Base-by-base conservation (phyloP, 2,797 vertebrate species). In the Sebastes wilsoni region DNA sequence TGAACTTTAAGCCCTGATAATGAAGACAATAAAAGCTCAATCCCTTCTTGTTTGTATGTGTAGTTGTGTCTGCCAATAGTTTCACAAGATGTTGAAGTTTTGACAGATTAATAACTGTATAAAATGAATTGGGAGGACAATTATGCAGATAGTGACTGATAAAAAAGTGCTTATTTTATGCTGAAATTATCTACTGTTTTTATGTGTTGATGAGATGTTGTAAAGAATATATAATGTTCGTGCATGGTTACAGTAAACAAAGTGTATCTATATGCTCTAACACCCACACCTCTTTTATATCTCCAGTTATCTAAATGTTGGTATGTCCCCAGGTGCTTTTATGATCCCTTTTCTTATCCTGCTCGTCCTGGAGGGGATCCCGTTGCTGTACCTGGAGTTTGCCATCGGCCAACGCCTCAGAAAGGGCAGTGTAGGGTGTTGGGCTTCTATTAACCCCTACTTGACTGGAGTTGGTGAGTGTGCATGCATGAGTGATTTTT, bases 331-430 rank as follows among this genome's bases (percentile, higher is more conserved):
- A 97, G 96, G 96, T 58, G 97, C 97, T 1, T 98, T 99, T 83
- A 97, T 98, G 96, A 97, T 98, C 58, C 96, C 96, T 0, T 97
- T 97, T 88, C 94, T 98, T 85, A 96, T 97, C 89, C 89, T 97
- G 76, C 86, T 97, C 18, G 88, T 97, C 5, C 72, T 97, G 86
- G 96, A 98, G 88, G 97, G 97, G 2, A 81, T 97, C 42, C 97
- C 96, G 0, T 86, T 98, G 75, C 91, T 97, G 64, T 69, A 96
- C 54, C 92, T 97, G 83, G 97, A 98, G 93, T 98, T 97, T 49
- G 95, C 97, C 49, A 96, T 97, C 1, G 96, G 97, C 4, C 97
- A 97, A 83, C 93, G 95, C 66, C 93, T 97, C 59, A 94, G 97
- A 38, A 97, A 89, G 77, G 96, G 97, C 76, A 96, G 96, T 0